Conservation (phyloP, 2,888 invertebrate genomes). For the Hymenopus coronatus region DNA sequence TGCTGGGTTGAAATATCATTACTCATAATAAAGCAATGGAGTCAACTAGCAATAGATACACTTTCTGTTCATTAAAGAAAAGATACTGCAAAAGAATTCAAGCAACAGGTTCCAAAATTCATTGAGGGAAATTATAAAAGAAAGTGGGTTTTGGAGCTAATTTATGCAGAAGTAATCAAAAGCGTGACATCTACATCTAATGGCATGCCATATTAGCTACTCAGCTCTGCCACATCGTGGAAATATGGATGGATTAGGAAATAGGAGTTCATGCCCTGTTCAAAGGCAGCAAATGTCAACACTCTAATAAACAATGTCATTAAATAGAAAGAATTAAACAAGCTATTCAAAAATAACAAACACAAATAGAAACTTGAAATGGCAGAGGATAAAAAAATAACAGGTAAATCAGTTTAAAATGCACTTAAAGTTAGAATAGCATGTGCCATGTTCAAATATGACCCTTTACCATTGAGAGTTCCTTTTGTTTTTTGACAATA, state of each 20-base stretch:
- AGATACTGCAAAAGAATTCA: not conserved
- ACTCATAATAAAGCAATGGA: not conserved
- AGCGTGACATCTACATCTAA: not conserved
- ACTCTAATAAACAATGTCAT: not conserved
- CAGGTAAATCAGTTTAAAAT: not conserved
- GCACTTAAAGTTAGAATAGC: not conserved
- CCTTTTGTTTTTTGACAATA: not conserved
- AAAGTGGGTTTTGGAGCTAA: not conserved
- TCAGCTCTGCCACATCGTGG: conserved; percentile 2
- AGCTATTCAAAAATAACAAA: not conserved
- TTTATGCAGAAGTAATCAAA: not conserved
- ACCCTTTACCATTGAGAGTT: not conserved
- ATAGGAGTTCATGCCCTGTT: not conserved
- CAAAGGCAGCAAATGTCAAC: conserved; percentile 2
- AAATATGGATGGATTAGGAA: not conserved
- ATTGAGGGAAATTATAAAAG: not conserved
- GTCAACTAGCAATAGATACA: not conserved
- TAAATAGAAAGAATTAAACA: not conserved
- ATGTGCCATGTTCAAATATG: not conserved
- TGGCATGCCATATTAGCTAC: conserved; percentile 4
- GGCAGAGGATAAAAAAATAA: not conserved
- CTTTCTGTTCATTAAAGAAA: not conserved
- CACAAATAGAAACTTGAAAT: not conserved
- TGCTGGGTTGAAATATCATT: not conserved
- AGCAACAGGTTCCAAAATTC: not conserved